These are phyloP conservation scores for Coelinius sp. DNA, from an alignment of 2,888 invertebrate genomes.

Conservation along the genomic window DNA sequence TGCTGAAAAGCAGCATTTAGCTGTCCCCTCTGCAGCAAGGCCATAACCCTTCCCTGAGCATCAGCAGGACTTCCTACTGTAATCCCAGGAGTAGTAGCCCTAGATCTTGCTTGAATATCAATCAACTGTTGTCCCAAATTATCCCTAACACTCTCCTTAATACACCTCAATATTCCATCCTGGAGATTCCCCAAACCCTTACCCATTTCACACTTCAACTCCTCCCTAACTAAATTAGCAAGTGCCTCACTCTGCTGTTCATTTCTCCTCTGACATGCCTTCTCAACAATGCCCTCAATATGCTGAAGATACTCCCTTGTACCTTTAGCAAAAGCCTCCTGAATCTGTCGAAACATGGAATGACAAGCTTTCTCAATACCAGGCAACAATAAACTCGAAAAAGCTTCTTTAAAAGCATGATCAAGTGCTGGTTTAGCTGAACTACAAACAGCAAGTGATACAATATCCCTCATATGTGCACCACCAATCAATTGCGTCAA, in stretches of 20 bases:
- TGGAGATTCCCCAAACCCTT: constrained; percentile 59
- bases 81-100: constrained; percentile 83
- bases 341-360: constrained; percentile 90
- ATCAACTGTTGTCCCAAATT: constrained; percentile 66
- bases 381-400: constrained; percentile 84
- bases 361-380: constrained; percentile 89
- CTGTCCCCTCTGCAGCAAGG: constrained; percentile 75
- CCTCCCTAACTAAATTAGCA: constrained; percentile 59
- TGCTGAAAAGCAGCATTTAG: constrained; percentile 91
- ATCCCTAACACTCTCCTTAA: constrained; percentile 65
- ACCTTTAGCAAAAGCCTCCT: constrained; percentile 88
- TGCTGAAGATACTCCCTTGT: constrained; percentile 84
- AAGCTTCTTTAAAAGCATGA: constrained; percentile 83
- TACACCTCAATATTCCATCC: constrained; percentile 60
- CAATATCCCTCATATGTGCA: constrained; percentile 79
- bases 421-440: constrained; percentile 83
- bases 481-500: constrained; percentile 85
- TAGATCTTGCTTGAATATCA: constrained; percentile 72
- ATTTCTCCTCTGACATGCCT: constrained; percentile 69
- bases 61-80: constrained; percentile 69
- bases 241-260: constrained; percentile 62
- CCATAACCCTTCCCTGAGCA: constrained; percentile 62
- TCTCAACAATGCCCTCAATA: constrained; percentile 71
- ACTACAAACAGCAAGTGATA: constrained; percentile 79
- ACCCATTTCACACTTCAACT: constrained; percentile 62